These are phyloP conservation scores for Myiotriccus ornatus DNA, from an alignment of 2,797 vertebrate species.

Conservation along the genomic window DNA sequence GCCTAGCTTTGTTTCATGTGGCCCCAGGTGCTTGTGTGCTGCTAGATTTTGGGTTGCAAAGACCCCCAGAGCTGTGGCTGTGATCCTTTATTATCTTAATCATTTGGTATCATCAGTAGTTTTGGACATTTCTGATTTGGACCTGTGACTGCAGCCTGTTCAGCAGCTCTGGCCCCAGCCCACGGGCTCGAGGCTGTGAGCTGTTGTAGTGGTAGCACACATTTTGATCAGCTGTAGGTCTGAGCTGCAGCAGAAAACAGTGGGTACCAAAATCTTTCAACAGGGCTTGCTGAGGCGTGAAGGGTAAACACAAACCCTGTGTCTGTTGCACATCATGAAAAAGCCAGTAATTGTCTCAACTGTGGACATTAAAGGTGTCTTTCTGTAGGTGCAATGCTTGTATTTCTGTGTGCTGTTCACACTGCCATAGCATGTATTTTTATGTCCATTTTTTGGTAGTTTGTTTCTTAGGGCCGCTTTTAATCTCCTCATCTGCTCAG, in stretches of 20 bases:
- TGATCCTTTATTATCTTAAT: not conserved
- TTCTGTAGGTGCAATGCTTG: not conserved
- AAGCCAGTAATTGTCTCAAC: not conserved
- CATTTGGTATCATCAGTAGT: not conserved
- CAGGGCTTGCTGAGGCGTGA: not conserved
- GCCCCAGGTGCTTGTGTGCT: not conserved
- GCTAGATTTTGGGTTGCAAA: not conserved
- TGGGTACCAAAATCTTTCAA: not conserved
- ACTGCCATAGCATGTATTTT: not conserved
- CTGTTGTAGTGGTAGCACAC: not conserved
- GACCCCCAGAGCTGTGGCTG: not conserved
- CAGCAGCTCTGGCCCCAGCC: not conserved
- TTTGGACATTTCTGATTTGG: not conserved
- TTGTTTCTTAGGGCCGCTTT: not conserved
- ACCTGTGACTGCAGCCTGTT: not conserved
- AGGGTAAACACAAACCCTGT: not conserved
- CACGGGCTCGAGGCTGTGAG: not conserved
- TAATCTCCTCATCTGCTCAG: conserved; percentile 73
- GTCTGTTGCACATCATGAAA: not conserved
- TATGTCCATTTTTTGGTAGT: fast-evolving
- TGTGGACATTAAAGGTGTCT: not conserved
- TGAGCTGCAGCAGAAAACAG: not conserved
- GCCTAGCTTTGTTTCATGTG: not conserved
- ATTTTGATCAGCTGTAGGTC: not conserved
- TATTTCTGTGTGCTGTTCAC: not conserved